These are phyloP conservation scores for Notarius lentiginosus DNA, from an alignment of 2,113 vertebrate genomes.

Conservation along the genomic window DNA sequence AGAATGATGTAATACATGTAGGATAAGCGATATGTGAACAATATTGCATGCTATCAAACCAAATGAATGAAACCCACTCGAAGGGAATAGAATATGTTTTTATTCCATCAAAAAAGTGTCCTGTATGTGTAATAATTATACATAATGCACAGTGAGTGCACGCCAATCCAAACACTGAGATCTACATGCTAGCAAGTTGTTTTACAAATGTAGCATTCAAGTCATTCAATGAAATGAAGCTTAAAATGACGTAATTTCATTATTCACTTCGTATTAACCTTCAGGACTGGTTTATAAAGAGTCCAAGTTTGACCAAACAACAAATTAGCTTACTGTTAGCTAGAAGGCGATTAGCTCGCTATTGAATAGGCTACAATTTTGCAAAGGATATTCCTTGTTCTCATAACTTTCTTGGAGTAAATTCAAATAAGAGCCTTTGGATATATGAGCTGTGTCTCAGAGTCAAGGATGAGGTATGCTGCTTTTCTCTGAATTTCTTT, in stretches of 20 bases:
- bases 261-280: not conserved
- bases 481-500: not conserved
- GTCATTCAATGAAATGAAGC: not conserved
- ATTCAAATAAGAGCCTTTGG: not conserved
- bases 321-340: not conserved
- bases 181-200: not conserved
- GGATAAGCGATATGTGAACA: no score
- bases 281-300: not conserved
- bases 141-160: not conserved
- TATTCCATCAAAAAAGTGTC: no score
- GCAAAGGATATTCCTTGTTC: not conserved
- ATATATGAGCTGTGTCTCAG: not conserved
- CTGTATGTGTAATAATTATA: not conserved
- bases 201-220: not conserved
- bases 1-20: no score
- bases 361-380: not conserved
- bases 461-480: not conserved
- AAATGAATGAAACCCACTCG: no score
- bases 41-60: no score
- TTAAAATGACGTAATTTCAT: not conserved
- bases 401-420: not conserved
- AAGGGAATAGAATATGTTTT: no score
- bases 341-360: not conserved
- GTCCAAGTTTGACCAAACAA: not conserved
- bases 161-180: not conserved